These are phyloP conservation scores for Guaruba guarouba DNA, from an alignment of 2,113 vertebrate species.

Conservation along the genomic window DNA sequence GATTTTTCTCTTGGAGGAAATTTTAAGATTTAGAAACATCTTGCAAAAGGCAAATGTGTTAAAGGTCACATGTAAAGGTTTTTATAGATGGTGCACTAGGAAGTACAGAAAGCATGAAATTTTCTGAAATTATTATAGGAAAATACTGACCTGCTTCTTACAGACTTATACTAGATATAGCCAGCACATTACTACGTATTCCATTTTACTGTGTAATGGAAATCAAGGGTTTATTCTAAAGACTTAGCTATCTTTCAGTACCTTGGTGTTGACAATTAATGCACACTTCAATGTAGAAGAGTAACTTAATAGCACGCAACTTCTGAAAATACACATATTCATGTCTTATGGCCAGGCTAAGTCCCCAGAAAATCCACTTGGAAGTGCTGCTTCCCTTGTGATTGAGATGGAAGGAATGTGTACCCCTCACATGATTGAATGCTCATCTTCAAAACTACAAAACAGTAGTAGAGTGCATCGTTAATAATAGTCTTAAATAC, in stretches of 20 bases:
- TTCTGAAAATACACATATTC: background rate
- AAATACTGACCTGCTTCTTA: background rate
- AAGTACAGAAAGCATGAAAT: background rate
- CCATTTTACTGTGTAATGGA: background rate
- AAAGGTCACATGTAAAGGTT: background rate
- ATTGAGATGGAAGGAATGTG: background rate
- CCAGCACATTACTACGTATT: background rate
- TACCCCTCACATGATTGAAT: background rate
- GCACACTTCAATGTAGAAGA: background rate
- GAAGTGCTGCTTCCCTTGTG: background rate
- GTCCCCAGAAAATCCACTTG: background rate
- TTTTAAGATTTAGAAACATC: background rate
- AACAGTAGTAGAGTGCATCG: background rate
- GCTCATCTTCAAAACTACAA: background rate
- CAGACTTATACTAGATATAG: background rate
- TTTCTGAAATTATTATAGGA: background rate
- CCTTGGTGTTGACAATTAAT: background rate
- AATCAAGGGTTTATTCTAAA: background rate
- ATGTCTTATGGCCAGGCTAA: background rate
- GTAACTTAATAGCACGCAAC: background rate
- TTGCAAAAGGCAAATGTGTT: background rate
- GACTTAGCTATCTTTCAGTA: background rate
- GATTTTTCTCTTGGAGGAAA: background rate
- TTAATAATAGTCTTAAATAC: background rate
- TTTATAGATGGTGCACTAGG: background rate